Percentiles rank a stretch among this genome's conserved stretches.
Conservation (phyloP, 1,140 invertebrate species). For the Batillaria attramentaria region DNA sequence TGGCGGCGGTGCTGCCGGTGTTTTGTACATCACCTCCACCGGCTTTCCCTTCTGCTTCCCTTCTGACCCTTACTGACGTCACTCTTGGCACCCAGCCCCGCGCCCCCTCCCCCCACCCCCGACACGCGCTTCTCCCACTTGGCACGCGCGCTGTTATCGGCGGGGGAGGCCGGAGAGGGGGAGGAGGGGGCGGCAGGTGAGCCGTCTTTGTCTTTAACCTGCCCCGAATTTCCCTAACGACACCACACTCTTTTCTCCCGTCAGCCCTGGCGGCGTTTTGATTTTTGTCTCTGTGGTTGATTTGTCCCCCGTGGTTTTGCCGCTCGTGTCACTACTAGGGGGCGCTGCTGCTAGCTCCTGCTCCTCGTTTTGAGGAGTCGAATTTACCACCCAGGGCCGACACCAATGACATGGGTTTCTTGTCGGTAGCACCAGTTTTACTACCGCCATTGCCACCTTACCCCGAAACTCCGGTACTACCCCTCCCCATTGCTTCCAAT, state of each 20-base stretch:
- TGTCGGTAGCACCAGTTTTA: no score
- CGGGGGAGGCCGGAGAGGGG: neutral
- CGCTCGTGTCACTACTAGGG: neutral
- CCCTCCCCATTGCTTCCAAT: no score
- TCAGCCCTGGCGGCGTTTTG: neutral
- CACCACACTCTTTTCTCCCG: neutral
- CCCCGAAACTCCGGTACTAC: no score
- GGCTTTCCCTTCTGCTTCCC: conserved; percentile 5
- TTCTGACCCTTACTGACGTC: conserved; percentile 28
- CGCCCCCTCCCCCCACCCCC: conserved; percentile 6
- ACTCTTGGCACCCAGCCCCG: neutral
- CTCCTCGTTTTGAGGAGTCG: no score
- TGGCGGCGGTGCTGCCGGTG: neutral
- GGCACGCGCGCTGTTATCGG: neutral
- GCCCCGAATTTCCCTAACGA: no score
- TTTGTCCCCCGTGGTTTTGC: conserved; percentile 1
- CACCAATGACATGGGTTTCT: no score
- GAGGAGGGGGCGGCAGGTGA: neutral
- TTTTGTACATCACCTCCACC: neutral
- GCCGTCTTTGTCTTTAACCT: neutral
- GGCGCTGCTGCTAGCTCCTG: no score
- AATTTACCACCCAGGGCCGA: no score
- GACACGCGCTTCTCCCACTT: conserved; percentile 24
- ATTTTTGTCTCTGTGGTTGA: neutral
- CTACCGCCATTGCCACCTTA: no score